Evolutionary conservation across 2,113 vertebrate species (phyloP), one percentile per base, ranked within the genome.

Genomic region (Clupea harengus): DNA sequence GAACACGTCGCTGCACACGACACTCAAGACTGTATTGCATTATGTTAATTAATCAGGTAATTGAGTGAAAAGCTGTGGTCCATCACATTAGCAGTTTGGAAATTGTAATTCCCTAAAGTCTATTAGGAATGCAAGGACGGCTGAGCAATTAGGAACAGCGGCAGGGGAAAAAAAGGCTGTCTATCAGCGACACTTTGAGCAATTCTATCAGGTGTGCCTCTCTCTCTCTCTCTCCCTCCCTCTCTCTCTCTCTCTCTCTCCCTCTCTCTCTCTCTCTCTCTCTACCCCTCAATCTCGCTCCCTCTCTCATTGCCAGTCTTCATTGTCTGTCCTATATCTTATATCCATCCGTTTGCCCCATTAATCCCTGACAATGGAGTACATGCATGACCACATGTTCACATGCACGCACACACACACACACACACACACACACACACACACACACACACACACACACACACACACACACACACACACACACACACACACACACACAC

Each of bases 351-450:
- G 50, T 82, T 64, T 45, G 45, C 28, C 5, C 7, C 45, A 83
- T 78, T 87, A 84, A 85, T 50, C 84, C 88, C 75, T 85, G 88
- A 87, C 85, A 81, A 80, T 81, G 81, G 46, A n/a, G 1, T 32
- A 80, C 67, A 50, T 9, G n/a, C 84, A 49, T 82, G 84, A 18
- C 81, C 52, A 78, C 78, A 81, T 28, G 45, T 84, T 10, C 22
- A 60, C 25, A 75, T 7, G 22, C 6, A 20, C 20, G 45, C 83
- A 83, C 83, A 82, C 82, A 85, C 20, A 0, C 84, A 57, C 88
- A 88, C 82, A 86, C 84, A 87, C 83, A 87, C 87, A 45, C 60
- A 85, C 90, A 89, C 89, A 92, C 90, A 91, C 92, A 91, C 52
- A 54, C 52, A 54, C 52, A 54, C 52, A 54, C 52, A 54, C 52